Evolutionary conservation across 1,140 invertebrate species (phyloP).

Genomic region (Anthonomus grandis): DNA sequence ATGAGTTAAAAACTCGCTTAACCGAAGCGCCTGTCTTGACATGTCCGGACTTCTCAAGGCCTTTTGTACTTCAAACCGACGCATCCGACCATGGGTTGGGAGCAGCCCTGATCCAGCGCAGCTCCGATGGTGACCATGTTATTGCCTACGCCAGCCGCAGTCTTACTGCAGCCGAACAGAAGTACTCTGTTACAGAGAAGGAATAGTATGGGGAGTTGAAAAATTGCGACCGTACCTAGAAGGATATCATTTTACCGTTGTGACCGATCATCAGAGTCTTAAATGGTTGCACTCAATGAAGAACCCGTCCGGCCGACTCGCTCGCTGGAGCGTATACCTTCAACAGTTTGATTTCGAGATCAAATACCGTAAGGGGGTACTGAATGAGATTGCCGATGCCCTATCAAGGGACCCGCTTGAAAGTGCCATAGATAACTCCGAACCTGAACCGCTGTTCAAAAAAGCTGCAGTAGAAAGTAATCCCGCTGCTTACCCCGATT

Average conservation of each 20-base stretch:
- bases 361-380: constrained; percentile 14
- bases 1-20: constrained; percentile 26
- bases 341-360: constrained; percentile 18
- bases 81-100: constrained; percentile 41
- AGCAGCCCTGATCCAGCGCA: constrained; percentile 40
- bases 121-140: constrained; percentile 30
- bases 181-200: constrained; percentile 39
- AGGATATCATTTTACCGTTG: constrained; percentile 39
- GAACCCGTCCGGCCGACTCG: constrained; percentile 46
- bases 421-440: too few relatives aligned
- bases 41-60: constrained; percentile 43
- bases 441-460: too few relatives aligned
- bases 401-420: too few relatives aligned
- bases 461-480: too few relatives aligned
- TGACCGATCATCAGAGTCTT: constrained; percentile 28
- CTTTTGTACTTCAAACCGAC: constrained; percentile 44
- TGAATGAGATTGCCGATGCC: constrained; percentile 8
- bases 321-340: constrained; percentile 47
- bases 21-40: constrained; percentile 24
- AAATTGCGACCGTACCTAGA: constrained; percentile 47
- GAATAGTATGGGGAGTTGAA: constrained; percentile 47
- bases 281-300: constrained; percentile 45
- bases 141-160: constrained; percentile 39
- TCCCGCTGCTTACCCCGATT: too few relatives aligned
- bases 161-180: constrained; percentile 35